These are phyloP conservation scores for Acanthosepion esculentum DNA, from an alignment of 2,888 invertebrate genomes.

Conservation along the genomic window DNA sequence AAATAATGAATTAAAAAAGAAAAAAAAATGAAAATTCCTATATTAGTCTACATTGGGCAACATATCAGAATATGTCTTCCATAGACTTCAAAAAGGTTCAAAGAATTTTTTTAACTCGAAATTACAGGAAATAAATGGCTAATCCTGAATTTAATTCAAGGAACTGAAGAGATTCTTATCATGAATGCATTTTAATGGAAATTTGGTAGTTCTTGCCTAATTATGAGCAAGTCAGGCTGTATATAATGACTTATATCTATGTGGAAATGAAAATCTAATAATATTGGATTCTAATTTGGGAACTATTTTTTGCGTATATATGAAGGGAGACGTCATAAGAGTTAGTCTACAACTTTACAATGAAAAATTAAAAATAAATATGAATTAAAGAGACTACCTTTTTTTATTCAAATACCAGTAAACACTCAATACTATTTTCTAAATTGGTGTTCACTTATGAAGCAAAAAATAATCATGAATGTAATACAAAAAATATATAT, in stretches of 20 bases:
- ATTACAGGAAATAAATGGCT: conserved; percentile 33
- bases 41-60: not conserved
- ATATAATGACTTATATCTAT: conserved; percentile 18
- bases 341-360: not conserved
- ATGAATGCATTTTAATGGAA: conserved; percentile 6
- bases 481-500: not conserved
- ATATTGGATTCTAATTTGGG: conserved; percentile 23
- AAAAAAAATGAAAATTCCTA: not conserved
- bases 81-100: not conserved
- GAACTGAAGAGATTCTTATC: not conserved
- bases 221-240: not conserved
- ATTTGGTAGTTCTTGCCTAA: not conserved
- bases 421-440: not conserved
- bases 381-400: not conserved
- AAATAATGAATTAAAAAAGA: not conserved
- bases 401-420: not conserved
- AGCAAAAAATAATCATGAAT: not conserved
- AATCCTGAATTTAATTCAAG: conserved; percentile 18
- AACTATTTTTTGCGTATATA: not conserved
- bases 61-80: not conserved
- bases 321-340: not conserved
- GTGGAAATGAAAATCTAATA: conserved; percentile 33
- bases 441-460: not conserved
- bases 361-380: conserved; percentile 1
- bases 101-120: not conserved